A percentile compares a stretch with the other conserved stretches of the same genome.
Conservation (phyloP, 2,113 vertebrate genomes). For the Myrmecobius fasciatus region DNA sequence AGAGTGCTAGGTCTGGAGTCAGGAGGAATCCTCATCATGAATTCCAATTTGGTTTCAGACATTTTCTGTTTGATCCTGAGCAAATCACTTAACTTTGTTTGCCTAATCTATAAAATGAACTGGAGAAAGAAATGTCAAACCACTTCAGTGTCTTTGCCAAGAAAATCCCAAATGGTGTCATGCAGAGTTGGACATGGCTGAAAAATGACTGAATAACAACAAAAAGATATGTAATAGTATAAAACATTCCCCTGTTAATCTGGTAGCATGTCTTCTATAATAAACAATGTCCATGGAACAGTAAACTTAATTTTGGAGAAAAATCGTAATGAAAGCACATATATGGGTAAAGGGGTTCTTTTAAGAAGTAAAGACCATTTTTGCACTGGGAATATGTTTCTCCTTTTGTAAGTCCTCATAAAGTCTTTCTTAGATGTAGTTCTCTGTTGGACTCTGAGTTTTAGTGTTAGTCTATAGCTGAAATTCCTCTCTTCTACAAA, state of each 20-base stretch:
- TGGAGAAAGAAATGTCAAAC: too few species aligned
- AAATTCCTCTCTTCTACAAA: not conserved
- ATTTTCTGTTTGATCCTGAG: too few species aligned
- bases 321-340: not conserved
- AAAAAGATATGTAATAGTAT: not conserved
- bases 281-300: not conserved
- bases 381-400: not conserved
- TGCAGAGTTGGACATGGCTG: too few species aligned
- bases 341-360: not conserved
- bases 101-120: too few species aligned
- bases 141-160: too few species aligned
- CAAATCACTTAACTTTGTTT: too few species aligned
- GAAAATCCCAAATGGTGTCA: too few species aligned
- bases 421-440: not conserved
- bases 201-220: too few species aligned
- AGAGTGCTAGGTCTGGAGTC: too few species aligned
- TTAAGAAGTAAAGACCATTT: not conserved
- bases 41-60: too few species aligned
- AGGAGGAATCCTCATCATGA: too few species aligned
- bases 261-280: not conserved
- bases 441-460: not conserved
- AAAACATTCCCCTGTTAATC: not conserved
- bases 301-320: not conserved
- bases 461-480: not conserved
- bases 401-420: not conserved